These are phyloP conservation scores for Diachrysia chrysitis DNA, from an alignment of 2,888 invertebrate genomes.

Conservation along the genomic window DNA sequence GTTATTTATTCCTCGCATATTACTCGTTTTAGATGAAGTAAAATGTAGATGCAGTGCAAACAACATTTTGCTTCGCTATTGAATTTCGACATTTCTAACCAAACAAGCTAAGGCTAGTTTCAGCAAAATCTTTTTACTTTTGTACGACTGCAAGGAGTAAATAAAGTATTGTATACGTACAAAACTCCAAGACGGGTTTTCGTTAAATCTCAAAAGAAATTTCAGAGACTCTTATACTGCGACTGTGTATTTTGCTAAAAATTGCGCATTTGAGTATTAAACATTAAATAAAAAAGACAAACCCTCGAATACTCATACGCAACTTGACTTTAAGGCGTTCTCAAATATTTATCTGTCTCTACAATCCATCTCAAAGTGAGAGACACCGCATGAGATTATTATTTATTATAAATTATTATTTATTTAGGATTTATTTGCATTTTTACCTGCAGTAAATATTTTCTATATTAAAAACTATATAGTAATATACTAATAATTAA, in stretches of 20 bases:
- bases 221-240: conserved; percentile 2
- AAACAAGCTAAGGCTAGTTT: conserved; percentile 25
- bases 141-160: conserved; percentile 12
- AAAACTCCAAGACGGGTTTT: conserved; percentile 10
- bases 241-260: not conserved
- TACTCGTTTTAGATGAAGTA: too few species aligned
- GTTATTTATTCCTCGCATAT: too few species aligned
- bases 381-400: too few species aligned
- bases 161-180: conserved; percentile 3
- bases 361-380: too few species aligned
- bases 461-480: too few species aligned
- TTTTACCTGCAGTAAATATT: too few species aligned
- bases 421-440: too few species aligned
- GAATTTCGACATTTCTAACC: conserved; percentile 32
- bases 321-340: too few species aligned
- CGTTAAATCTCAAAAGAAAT: conserved; percentile 2
- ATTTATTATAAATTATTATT: too few species aligned
- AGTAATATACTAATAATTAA: not conserved
- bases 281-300: not conserved
- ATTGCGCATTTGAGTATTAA: not conserved
- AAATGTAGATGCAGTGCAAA: not conserved
- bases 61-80: not conserved
- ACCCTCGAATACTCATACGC: too few species aligned
- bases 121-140: conserved; percentile 23
- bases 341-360: too few species aligned